Conservation (phyloP, 2,797 vertebrate genomes). For the Alcedo quadribrachys region DNA sequence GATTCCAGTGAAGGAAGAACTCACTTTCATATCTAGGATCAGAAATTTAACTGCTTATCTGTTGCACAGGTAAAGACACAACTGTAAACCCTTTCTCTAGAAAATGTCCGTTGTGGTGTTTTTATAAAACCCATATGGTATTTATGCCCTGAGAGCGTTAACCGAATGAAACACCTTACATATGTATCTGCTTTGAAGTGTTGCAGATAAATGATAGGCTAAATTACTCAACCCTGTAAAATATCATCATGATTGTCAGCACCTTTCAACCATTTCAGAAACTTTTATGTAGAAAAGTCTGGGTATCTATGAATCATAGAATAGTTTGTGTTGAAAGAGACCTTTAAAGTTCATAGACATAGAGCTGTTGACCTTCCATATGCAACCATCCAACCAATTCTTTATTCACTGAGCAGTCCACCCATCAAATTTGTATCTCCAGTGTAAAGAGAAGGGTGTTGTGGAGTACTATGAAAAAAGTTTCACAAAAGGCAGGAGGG, state of each 20-base stretch:
- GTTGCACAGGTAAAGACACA: background rate
- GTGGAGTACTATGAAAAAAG: no score
- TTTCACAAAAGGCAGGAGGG: no score
- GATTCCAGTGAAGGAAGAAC: background rate
- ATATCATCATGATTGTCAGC: background rate
- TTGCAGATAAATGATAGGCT: background rate
- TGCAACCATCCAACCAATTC: no score
- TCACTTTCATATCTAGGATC: background rate
- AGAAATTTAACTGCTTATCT: background rate
- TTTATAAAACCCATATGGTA: background rate
- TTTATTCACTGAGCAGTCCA: no score
- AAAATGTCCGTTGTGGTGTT: background rate
- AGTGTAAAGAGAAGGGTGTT: no score
- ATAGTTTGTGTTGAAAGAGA: no score
- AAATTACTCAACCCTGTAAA: background rate
- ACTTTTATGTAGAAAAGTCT: background rate
- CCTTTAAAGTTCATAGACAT: no score
- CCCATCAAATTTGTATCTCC: no score
- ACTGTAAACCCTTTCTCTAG: background rate
- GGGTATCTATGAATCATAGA: background rate
- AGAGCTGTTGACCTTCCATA: no score
- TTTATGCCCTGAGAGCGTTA: background rate
- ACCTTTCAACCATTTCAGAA: background rate
- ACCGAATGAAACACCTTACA: background rate
- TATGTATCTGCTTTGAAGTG: background rate